Evolutionary conservation across 1,140 invertebrate genomes (phyloP).

Genomic region (Drosophila pandora): DNA sequence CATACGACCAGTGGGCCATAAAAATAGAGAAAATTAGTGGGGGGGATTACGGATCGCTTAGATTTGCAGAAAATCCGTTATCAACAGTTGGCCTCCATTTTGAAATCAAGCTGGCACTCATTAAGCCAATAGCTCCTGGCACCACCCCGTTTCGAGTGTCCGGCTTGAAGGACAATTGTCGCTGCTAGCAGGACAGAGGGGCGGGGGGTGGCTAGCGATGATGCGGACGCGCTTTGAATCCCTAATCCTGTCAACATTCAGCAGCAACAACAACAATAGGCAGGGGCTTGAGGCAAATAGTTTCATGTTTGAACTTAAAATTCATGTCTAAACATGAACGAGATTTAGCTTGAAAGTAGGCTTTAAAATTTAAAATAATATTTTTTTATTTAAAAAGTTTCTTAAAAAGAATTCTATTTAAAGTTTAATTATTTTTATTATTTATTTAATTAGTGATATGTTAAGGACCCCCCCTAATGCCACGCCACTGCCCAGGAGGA

Average conservation of each 20-base stretch:
- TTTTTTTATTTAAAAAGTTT: no score
- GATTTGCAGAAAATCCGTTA: slow-evolving; percentile 40
- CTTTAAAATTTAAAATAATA: no score
- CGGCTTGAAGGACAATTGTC: slow-evolving; percentile 60
- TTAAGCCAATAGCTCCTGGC: slow-evolving; percentile 45
- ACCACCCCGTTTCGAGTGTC: slow-evolving; percentile 8
- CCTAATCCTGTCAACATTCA: slow-evolving; percentile 55
- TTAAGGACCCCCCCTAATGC: background rate
- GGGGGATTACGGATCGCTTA: slow-evolving; percentile 5
- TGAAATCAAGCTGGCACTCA: slow-evolving; percentile 45
- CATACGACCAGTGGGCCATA: background rate
- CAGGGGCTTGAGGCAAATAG: background rate
- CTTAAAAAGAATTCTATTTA: background rate
- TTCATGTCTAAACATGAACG: no score
- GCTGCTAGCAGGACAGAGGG: slow-evolving; percentile 24
- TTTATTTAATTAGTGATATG: background rate
- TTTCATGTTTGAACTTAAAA: background rate
- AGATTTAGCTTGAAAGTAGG: background rate
- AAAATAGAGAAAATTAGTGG: background rate
- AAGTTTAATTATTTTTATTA: background rate
- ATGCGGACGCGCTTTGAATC: slow-evolving; percentile 54
- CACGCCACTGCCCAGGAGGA: slow-evolving; percentile 3
- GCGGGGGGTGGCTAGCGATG: slow-evolving; percentile 1
- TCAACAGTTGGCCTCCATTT: slow-evolving; percentile 39
- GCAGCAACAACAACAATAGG: slow-evolving; percentile 30